Evolutionary conservation across 1,140 invertebrate genomes (phyloP).

Genomic region (Dendroctonus valens): DNA sequence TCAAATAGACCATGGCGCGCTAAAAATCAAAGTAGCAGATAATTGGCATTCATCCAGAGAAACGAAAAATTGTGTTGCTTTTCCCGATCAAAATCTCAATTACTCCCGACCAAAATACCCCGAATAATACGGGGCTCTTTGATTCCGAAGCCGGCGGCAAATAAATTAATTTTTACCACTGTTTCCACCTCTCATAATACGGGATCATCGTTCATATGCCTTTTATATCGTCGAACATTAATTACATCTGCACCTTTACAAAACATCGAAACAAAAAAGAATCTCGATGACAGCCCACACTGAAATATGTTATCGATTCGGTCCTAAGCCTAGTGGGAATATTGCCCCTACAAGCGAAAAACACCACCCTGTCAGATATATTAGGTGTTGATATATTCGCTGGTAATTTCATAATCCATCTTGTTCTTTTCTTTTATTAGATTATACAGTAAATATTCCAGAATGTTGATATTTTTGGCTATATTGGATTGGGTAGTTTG

Average conservation of each 20-base stretch:
- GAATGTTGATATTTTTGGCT: too few species aligned
- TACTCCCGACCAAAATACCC: not conserved
- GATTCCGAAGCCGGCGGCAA: not conserved
- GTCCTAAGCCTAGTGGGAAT: too few species aligned
- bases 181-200: constrained; percentile 14
- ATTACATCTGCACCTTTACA: constrained; percentile 18
- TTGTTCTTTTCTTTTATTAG: too few species aligned
- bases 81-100: not conserved
- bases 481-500: too few species aligned
- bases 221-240: constrained; percentile 14
- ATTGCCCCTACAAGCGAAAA: too few species aligned
- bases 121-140: not conserved
- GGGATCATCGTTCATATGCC: constrained; percentile 17
- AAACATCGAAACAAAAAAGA: constrained; percentile 18
- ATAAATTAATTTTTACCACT: constrained; percentile 19
- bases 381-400: too few species aligned
- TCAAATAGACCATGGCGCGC: not conserved
- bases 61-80: not conserved
- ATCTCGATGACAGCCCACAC: constrained; percentile 10
- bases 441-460: too few species aligned
- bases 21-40: not conserved
- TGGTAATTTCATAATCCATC: too few species aligned
- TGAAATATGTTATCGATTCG: constrained; percentile 14
- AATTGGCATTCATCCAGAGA: not conserved
- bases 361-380: too few species aligned